A percentile compares a stretch with the other conserved stretches of the same genome.
These are phyloP conservation scores for Raja brachyura DNA, from an alignment of 2,113 vertebrate genomes.

Conservation along the genomic window DNA sequence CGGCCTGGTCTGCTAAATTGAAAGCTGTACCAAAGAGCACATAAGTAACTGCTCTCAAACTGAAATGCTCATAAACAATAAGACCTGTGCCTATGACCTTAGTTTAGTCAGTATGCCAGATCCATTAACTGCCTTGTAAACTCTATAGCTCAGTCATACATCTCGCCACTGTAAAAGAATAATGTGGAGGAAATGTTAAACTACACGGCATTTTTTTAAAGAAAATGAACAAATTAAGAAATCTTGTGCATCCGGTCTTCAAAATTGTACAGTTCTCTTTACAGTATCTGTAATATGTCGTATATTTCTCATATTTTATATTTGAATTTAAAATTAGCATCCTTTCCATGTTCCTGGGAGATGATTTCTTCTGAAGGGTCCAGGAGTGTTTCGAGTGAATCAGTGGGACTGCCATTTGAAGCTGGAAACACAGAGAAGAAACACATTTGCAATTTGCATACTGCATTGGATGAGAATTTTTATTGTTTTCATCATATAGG, in stretches of 20 bases:
- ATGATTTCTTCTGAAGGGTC: neutral
- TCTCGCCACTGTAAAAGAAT: constrained; percentile 9
- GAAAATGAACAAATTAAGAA: neutral
- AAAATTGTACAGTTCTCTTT: neutral
- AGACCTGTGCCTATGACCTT: neutral
- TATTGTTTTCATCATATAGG: too few species aligned
- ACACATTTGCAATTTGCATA: neutral
- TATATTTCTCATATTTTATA: neutral
- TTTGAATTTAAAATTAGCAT: neutral
- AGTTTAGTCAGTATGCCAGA: neutral
- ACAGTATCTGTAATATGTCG: neutral
- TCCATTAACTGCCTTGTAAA: constrained; percentile 15
- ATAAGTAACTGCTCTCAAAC: constrained; percentile 1
- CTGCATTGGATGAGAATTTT: neutral
- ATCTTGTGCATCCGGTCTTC: too few species aligned
- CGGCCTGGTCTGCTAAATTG: neutral
- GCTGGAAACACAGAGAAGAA: neutral
- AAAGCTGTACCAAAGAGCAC: neutral
- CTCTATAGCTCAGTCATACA: neutral
- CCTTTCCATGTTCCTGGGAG: neutral
- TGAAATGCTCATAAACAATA: constrained; percentile 17
- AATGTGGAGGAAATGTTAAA: neutral
- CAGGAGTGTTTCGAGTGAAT: neutral
- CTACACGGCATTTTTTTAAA: neutral
- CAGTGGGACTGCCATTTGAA: too few species aligned